Conservation (phyloP, 2,888 invertebrate species). For the Andrena dorsata region DNA sequence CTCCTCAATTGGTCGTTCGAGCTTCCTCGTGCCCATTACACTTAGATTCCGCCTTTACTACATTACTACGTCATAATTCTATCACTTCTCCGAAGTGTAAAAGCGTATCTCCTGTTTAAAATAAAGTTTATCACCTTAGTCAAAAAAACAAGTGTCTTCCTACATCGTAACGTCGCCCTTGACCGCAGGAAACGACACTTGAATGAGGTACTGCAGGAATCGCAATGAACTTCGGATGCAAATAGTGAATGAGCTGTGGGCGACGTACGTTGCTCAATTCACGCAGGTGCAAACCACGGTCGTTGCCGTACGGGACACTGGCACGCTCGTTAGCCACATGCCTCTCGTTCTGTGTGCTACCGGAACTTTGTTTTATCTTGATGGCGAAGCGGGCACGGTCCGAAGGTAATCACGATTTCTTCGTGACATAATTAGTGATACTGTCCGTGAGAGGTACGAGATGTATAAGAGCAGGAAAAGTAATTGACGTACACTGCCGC, state of each 20-base stretch:
- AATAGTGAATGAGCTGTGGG: slow-evolving; percentile 57
- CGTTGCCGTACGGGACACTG: slow-evolving; percentile 30
- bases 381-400: not conserved
- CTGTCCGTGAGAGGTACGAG: not conserved
- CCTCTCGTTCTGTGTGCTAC: not conserved
- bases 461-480: no score
- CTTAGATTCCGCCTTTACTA: no score
- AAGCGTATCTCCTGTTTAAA: no score
- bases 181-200: slow-evolving; percentile 37
- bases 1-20: no score
- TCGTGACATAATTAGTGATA: slow-evolving; percentile 16
- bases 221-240: slow-evolving; percentile 55
- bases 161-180: slow-evolving; percentile 25
- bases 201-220: slow-evolving; percentile 29
- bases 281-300: slow-evolving; percentile 48
- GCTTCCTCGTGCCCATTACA: no score
- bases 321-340: slow-evolving; percentile 26
- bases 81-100: no score
- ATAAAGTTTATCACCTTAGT: no score
- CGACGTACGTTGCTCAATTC: slow-evolving; percentile 61
- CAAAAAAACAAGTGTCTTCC: no score
- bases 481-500: no score
- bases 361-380: slow-evolving; percentile 46
- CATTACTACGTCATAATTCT: no score
- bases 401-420: slow-evolving; percentile 10